phyloP scores from a whole-genome alignment of 2,113 vertebrate genomes.

The Noturus placidus region DNA sequence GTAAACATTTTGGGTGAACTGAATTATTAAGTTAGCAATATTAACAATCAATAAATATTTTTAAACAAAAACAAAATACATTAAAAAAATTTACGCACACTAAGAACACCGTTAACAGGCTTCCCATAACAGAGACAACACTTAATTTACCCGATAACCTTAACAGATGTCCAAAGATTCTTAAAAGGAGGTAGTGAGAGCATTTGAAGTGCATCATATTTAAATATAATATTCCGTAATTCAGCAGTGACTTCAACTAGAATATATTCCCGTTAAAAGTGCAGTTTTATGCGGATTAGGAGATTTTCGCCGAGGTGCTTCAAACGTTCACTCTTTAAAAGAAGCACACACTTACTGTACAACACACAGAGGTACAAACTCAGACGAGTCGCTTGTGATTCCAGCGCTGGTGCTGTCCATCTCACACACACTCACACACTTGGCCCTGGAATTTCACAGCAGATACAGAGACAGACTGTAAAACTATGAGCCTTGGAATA shows the following conservation, averaged over 20 bases:
- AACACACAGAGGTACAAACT: not conserved
- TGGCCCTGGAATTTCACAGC: constrained; percentile 16
- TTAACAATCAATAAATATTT: not conserved
- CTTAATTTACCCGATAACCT: not conserved
- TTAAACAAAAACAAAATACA: not conserved
- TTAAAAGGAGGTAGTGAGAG: constrained; percentile 48
- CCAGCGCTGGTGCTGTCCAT: constrained; percentile 23
- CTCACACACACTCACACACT: not conserved
- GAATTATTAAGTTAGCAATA: constrained; percentile 3
- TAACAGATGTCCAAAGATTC: not conserved
- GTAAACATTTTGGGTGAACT: constrained; percentile 11
- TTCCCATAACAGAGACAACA: not conserved
- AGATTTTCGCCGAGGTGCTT: constrained; percentile 9
- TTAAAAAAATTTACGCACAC: not conserved
- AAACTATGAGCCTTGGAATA: not conserved
- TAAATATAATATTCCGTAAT: constrained; percentile 23
- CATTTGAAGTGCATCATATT: constrained; percentile 35
- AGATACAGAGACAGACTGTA: constrained; percentile 30
- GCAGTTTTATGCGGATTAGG: constrained; percentile 12
- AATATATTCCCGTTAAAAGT: constrained; percentile 16
- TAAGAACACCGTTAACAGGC: constrained; percentile 1
- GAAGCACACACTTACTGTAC: constrained; percentile 10
- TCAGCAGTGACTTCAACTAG: constrained; percentile 23
- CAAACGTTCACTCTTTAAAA: not conserved
- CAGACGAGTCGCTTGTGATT: not conserved